Evolutionary conservation across 2,888 invertebrate species (phyloP).

Genomic region (Drosophila peninsularis): DNA sequence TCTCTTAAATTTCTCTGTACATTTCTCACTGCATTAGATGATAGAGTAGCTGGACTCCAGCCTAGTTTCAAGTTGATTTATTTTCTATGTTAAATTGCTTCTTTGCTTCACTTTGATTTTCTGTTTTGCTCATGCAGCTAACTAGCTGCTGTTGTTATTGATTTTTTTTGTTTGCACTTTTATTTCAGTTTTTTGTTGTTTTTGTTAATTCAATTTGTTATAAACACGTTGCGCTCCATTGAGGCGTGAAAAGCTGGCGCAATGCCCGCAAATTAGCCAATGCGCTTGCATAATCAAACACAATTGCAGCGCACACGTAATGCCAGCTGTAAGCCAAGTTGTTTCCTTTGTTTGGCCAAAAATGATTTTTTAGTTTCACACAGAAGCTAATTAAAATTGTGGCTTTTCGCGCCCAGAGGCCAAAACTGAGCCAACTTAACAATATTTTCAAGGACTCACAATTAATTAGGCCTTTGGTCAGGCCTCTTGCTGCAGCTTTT

Average conservation of each 20-base stretch:
- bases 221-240: slow-evolving; percentile 68
- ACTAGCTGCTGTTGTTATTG: slow-evolving; percentile 21
- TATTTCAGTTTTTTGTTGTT: slow-evolving; percentile 14
- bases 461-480: slow-evolving; percentile 51
- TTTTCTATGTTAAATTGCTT: no score
- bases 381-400: slow-evolving; percentile 64
- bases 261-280: slow-evolving; percentile 47
- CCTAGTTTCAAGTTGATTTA: no score
- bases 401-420: slow-evolving; percentile 22
- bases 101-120: slow-evolving; percentile 13
- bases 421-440: slow-evolving; percentile 30
- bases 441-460: slow-evolving; percentile 60
- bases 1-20: no score
- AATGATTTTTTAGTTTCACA: slow-evolving; percentile 22
- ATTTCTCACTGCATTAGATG: no score
- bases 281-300: slow-evolving; percentile 55
- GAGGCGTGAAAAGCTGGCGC: slow-evolving; percentile 69
- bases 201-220: slow-evolving; percentile 29
- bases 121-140: slow-evolving; percentile 19
- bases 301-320: slow-evolving; percentile 27
- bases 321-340: slow-evolving; percentile 17
- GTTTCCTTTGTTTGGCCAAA: slow-evolving; percentile 17
- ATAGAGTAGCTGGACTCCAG: no score
- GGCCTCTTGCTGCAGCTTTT: slow-evolving; percentile 28
- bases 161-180: slow-evolving; percentile 9